Evolutionary conservation across 2,888 invertebrate species (phyloP).

Genomic region (Girardia tigrina): DNA sequence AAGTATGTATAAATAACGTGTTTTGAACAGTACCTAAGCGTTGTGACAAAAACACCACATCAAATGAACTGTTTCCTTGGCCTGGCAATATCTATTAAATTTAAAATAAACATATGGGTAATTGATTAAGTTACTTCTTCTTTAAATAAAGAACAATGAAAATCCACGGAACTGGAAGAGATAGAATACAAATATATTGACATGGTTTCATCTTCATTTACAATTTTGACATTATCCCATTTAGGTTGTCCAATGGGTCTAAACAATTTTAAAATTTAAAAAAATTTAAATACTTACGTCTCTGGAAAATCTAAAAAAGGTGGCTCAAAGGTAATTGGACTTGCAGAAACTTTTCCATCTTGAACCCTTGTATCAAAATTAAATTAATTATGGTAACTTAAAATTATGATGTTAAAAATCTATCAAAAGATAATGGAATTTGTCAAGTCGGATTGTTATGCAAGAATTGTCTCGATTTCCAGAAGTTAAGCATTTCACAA

Average conservation of each 20-base stretch:
- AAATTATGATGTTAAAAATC: background rate
- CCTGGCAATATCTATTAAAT: slow-evolving; percentile 66
- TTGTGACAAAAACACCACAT: slow-evolving; percentile 82
- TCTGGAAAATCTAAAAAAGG: slow-evolving; percentile 60
- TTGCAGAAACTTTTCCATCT: slow-evolving; percentile 43
- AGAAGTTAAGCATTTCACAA: background rate
- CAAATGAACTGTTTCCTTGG: slow-evolving; percentile 79
- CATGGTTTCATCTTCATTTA: slow-evolving; percentile 70
- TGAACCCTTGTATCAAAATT: slow-evolving; percentile 41
- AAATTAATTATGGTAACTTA: background rate
- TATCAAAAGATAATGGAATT: background rate
- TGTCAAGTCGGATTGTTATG: background rate
- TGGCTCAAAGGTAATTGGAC: slow-evolving; percentile 56
- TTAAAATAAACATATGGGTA: background rate
- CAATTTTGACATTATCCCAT: slow-evolving; percentile 68
- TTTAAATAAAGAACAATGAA: slow-evolving; percentile 91
- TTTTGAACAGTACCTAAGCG: slow-evolving; percentile 74
- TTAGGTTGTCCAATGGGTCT: slow-evolving; percentile 74
- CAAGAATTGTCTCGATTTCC: background rate
- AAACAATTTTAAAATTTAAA: slow-evolving; percentile 42
- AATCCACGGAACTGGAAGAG: slow-evolving; percentile 80
- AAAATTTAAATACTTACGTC: slow-evolving; percentile 53
- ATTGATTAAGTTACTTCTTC: slow-evolving; percentile 61
- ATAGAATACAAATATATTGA: slow-evolving; percentile 81
- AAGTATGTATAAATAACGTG: slow-evolving; percentile 79